phyloP scores from a whole-genome alignment of 2,797 vertebrate species.

The Sparidentex hasta region DNA sequence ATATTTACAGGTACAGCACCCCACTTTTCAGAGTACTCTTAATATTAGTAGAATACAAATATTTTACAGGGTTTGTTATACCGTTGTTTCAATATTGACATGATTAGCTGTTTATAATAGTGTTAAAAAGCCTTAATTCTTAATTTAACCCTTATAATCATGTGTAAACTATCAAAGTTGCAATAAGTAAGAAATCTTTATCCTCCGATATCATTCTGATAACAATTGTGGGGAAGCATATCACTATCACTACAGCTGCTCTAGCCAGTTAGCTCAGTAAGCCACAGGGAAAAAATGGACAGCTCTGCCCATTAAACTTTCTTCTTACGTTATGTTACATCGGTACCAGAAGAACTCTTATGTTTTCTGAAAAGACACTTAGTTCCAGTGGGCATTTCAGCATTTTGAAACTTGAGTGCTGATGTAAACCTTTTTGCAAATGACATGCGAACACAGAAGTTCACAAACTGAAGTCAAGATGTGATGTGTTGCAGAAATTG shows the following conservation, averaged over 20 bases:
- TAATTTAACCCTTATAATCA: neutral
- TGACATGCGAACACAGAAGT: constrained; percentile 31
- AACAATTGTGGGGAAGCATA: no score
- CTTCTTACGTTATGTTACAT: constrained; percentile 5
- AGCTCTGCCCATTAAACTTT: neutral
- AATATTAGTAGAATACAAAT: neutral
- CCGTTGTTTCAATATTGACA: neutral
- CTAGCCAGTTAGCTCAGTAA: no score
- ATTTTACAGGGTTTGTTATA: neutral
- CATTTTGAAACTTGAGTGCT: constrained; percentile 14
- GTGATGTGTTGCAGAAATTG: neutral
- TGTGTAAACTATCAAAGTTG: neutral
- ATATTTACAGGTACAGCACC: neutral
- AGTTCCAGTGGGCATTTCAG: constrained; percentile 4
- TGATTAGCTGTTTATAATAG: neutral
- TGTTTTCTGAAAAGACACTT: neutral
- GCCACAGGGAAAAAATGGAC: neutral
- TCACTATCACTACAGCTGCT: no score
- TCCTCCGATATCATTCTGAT: no score
- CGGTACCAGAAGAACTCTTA: constrained; percentile 4
- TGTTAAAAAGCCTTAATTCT: neutral
- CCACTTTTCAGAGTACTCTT: neutral
- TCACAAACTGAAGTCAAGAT: constrained; percentile 5
- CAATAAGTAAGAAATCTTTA: no score
- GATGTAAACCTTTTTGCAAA: constrained; percentile 34